Percentiles rank a stretch among this genome's conserved stretches.
phyloP scores from a whole-genome alignment of 1,140 invertebrate genomes.

The Episyrphus balteatus region DNA sequence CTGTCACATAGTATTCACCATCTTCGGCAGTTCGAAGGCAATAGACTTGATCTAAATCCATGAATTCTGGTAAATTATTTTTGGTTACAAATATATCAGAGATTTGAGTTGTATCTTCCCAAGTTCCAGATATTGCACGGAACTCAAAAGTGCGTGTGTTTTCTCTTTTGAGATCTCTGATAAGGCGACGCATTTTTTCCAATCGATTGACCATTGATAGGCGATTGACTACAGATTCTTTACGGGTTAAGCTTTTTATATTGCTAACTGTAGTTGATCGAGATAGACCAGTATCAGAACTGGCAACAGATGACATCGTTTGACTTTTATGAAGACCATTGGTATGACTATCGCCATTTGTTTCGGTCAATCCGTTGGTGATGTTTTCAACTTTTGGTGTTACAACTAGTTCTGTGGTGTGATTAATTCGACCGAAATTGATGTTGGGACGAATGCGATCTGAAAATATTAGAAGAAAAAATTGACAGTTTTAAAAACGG shows the following conservation, averaged over 20 bases:
- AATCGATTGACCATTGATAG: constrained; percentile 12
- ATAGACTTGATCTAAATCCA: constrained; percentile 28
- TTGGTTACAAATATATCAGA: constrained; percentile 29
- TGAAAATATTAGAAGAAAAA: no score
- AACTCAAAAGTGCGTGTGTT: constrained; percentile 26
- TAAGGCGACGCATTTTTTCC: constrained; percentile 28
- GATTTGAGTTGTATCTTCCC: constrained; percentile 27
- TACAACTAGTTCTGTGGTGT: constrained; percentile 31
- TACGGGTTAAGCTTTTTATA: constrained; percentile 17
- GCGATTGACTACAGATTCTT: constrained; percentile 7
- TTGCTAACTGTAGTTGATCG: constrained; percentile 23
- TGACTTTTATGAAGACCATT: constrained; percentile 11
- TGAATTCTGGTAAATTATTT: constrained; percentile 25
- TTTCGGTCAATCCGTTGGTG: constrained; percentile 4
- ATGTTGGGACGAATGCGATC: constrained; percentile 29
- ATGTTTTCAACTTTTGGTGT: constrained; percentile 20
- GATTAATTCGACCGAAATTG: constrained; percentile 29
- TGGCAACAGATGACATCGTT: neutral
- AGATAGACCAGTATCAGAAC: neutral
- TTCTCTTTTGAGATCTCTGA: constrained; percentile 25
- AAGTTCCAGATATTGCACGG: constrained; percentile 24
- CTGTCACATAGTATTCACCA: constrained; percentile 32
- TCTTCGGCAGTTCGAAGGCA: constrained; percentile 21
- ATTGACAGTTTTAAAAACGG: no score
- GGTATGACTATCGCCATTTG: constrained; percentile 18